Conservation (phyloP, 2,797 vertebrate species). For the Lithobates pipiens region DNA sequence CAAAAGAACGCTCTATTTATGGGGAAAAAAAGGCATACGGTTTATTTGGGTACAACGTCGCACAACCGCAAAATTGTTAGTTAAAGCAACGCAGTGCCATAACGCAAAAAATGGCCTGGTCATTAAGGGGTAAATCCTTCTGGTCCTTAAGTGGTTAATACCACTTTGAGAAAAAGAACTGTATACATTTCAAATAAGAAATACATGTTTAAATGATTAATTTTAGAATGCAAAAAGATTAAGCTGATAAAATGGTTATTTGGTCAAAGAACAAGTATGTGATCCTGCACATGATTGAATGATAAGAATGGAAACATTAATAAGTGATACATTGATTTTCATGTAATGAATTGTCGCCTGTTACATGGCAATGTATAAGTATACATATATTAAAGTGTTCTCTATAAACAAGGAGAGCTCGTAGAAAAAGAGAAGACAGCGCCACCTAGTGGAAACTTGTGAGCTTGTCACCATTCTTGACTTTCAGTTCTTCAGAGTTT, state of each 20-base stretch:
- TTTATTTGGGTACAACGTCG: too few species aligned
- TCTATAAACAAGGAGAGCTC: background rate
- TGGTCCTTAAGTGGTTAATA: too few species aligned
- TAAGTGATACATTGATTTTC: slow-evolving; percentile 31
- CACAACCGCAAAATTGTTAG: too few species aligned
- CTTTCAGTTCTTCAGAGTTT: background rate
- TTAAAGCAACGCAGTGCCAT: too few species aligned
- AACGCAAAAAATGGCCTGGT: too few species aligned
- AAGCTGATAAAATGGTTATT: background rate
- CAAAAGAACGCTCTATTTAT: too few species aligned
- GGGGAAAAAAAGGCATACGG: too few species aligned
- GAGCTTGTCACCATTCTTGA: background rate
- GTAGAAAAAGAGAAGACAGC: slow-evolving; percentile 12
- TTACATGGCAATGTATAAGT: background rate
- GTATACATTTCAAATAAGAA: background rate
- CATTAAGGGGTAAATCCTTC: too few species aligned
- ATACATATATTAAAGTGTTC: background rate
- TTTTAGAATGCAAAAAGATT: background rate
- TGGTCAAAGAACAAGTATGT: slow-evolving; percentile 22
- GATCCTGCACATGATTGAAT: slow-evolving; percentile 23
- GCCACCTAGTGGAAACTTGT: slow-evolving; percentile 22
- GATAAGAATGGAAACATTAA: slow-evolving; percentile 9
- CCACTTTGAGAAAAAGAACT: background rate
- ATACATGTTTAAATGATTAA: background rate
- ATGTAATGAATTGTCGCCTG: slow-evolving; percentile 20